Percentiles rank a stretch among this genome's conserved stretches.
These are phyloP conservation scores for Xylophagus ater DNA, from an alignment of 2,888 invertebrate genomes.

Conservation along the genomic window DNA sequence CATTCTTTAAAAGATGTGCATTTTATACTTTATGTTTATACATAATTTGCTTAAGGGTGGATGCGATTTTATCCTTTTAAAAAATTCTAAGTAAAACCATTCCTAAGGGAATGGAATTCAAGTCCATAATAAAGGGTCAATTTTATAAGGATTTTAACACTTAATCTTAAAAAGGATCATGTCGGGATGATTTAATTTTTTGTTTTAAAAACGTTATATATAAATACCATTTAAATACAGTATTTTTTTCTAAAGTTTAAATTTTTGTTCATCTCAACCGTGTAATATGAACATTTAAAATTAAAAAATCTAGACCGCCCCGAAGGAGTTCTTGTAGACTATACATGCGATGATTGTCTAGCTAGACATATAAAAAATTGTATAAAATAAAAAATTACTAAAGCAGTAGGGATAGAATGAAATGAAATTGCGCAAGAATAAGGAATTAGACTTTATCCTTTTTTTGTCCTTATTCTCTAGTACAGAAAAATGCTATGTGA, in stretches of 20 bases:
- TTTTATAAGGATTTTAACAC: conserved; percentile 13
- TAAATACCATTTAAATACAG: conserved; percentile 10
- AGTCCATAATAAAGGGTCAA: neutral
- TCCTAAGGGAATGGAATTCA: too few species aligned
- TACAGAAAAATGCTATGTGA: neutral
- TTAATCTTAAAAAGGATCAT: conserved; percentile 11
- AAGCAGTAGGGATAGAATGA: neutral
- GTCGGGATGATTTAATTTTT: conserved; percentile 8
- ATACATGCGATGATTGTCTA: neutral
- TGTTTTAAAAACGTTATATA: too few species aligned
- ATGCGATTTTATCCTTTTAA: too few species aligned
- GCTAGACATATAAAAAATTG: neutral
- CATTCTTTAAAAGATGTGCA: too few species aligned
- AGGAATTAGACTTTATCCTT: too few species aligned
- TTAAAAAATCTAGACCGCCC: conserved; percentile 12
- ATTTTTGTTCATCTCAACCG: conserved; percentile 2
- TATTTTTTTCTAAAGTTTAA: conserved; percentile 2
- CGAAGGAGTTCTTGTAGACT: conserved; percentile 6
- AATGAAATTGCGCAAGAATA: neutral
- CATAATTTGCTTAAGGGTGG: too few species aligned
- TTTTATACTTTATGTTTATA: too few species aligned
- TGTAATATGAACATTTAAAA: conserved; percentile 10
- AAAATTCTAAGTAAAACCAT: too few species aligned
- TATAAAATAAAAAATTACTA: neutral
- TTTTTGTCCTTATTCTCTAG: neutral